A percentile compares a stretch with the other conserved stretches of the same genome.
Conservation (phyloP, 2,888 invertebrate genomes). For the Andrena bicolor region DNA sequence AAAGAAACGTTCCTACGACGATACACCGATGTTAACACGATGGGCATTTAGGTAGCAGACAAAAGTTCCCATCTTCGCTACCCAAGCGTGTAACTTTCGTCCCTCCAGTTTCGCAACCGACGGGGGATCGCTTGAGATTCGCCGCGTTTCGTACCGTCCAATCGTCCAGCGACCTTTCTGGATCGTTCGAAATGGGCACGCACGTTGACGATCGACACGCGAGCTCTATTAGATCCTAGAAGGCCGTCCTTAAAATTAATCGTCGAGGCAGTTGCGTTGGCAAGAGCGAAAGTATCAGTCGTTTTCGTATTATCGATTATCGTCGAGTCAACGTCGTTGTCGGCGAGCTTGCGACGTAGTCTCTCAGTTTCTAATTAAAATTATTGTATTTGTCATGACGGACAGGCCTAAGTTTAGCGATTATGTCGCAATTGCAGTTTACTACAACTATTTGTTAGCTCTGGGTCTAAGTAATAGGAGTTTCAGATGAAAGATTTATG, state of each 20-base stretch:
- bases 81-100: slow-evolving; percentile 63
- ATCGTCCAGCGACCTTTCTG: slow-evolving; percentile 44
- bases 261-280: slow-evolving; percentile 83
- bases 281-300: slow-evolving; percentile 78
- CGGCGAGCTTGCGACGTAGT: not conserved
- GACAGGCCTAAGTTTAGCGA: too few relatives aligned
- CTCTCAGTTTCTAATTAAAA: not conserved
- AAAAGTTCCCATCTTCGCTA: slow-evolving; percentile 70
- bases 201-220: slow-evolving; percentile 24
- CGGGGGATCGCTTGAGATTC: slow-evolving; percentile 53
- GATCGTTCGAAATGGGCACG: slow-evolving; percentile 12
- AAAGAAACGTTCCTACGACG: slow-evolving; percentile 46
- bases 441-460: too few relatives aligned
- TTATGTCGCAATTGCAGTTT: too few relatives aligned
- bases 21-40: slow-evolving; percentile 35
- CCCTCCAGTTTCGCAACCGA: slow-evolving; percentile 64
- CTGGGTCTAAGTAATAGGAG: not conserved
- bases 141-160: slow-evolving; percentile 32
- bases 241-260: slow-evolving; percentile 78
- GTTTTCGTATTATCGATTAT: slow-evolving; percentile 66
- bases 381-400: too few relatives aligned
- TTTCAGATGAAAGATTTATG: not conserved
- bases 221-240: slow-evolving; percentile 33
- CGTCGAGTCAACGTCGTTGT: slow-evolving; percentile 9
- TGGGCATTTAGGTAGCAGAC: slow-evolving; percentile 57